Percentiles rank a stretch among this genome's conserved stretches.
Evolutionary conservation across 2,888 invertebrate species (phyloP).

Genomic region (Carpatolechia fugitivella): DNA sequence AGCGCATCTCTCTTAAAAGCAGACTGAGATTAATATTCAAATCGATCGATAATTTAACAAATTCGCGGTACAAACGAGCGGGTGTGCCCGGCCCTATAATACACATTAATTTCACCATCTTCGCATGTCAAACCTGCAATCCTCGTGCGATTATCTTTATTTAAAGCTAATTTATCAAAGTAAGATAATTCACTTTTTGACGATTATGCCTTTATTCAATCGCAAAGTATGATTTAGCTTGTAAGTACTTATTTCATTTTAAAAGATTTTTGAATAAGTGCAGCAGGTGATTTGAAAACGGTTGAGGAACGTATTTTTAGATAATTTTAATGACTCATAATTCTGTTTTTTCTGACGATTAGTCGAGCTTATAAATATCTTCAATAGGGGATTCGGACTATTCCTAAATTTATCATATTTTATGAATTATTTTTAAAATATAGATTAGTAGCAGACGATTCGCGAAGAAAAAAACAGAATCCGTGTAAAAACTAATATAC

Average conservation of each 20-base stretch:
- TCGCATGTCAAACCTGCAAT: constrained; percentile 73
- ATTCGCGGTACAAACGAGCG: constrained; percentile 67
- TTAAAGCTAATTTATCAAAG: constrained; percentile 68
- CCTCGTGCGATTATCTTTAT: constrained; percentile 72
- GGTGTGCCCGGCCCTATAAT: constrained; percentile 66
- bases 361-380: too few relatives aligned
- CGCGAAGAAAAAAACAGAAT: too few relatives aligned
- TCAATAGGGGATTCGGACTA: too few relatives aligned
- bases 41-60: constrained; percentile 71
- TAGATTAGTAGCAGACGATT: too few relatives aligned
- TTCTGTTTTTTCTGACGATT: too few relatives aligned
- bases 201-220: constrained; percentile 30
- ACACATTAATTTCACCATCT: constrained; percentile 70
- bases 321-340: too few relatives aligned
- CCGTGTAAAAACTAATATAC: too few relatives aligned
- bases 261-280: not conserved
- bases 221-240: constrained; percentile 16
- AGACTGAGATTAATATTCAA: constrained; percentile 66
- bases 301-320: too few relatives aligned
- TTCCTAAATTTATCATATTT: too few relatives aligned
- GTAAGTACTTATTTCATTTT: not conserved
- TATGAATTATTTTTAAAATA: too few relatives aligned
- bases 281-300: too few relatives aligned
- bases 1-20: constrained; percentile 32
- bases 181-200: constrained; percentile 42